Evolutionary conservation across 2,113 vertebrate genomes (phyloP).

Genomic region (Cephalophus harveyi): DNA sequence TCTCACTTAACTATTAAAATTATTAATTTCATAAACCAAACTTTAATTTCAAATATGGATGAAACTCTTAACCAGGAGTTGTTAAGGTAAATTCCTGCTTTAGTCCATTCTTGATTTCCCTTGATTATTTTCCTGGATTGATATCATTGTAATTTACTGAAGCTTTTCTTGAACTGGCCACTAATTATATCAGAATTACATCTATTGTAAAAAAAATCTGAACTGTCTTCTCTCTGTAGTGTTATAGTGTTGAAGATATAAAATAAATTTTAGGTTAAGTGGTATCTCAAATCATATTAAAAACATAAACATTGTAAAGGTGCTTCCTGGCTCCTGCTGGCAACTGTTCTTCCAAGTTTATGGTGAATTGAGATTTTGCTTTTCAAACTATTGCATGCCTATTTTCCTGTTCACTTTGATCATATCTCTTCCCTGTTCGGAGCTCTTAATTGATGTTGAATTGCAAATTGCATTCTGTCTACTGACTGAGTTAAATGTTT

Average conservation of each 20-base stretch:
- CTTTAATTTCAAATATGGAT: not conserved
- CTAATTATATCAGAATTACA: not conserved
- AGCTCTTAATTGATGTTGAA: not conserved
- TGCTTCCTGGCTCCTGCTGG: not conserved
- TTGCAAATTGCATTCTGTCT: not conserved
- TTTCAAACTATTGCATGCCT: not conserved
- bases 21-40: not conserved
- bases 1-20: not conserved
- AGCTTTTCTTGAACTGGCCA: not conserved
- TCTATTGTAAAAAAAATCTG: not conserved
- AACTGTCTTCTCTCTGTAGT: not conserved
- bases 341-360: not conserved
- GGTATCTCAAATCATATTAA: not conserved
- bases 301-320: not conserved
- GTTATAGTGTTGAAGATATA: not conserved
- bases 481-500: conserved; percentile 25
- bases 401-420: not conserved
- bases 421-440: not conserved
- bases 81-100: not conserved
- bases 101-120: not conserved
- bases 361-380: not conserved
- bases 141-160: not conserved
- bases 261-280: not conserved
- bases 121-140: not conserved
- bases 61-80: not conserved